A percentile compares a stretch with the other conserved stretches of the same genome.
phyloP scores from a whole-genome alignment of 1,140 invertebrate genomes.

The Hesperophylax magnus region DNA sequence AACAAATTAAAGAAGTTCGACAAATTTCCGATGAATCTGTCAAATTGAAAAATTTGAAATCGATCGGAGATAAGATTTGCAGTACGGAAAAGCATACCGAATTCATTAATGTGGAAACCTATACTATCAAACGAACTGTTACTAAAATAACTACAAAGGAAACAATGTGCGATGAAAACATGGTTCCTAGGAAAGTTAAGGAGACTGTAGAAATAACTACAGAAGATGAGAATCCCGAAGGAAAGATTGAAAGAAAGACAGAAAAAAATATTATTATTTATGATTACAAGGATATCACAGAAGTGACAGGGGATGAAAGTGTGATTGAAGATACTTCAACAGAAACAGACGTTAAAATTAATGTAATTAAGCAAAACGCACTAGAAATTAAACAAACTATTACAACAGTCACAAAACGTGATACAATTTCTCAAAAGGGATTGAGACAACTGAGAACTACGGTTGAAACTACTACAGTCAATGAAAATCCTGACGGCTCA shows the following conservation, averaged over 20 bases:
- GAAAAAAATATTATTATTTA: slow-evolving; percentile 50
- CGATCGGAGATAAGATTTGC: slow-evolving; percentile 43
- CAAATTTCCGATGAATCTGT: slow-evolving; percentile 22
- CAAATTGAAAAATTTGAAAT: slow-evolving; percentile 44
- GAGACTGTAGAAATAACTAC: slow-evolving; percentile 50
- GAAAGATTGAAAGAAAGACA: slow-evolving; percentile 42
- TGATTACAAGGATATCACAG: slow-evolving; percentile 40
- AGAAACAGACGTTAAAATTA: slow-evolving; percentile 68
- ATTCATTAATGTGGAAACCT: slow-evolving; percentile 46
- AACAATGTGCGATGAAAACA: slow-evolving; percentile 49
- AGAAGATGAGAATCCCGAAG: slow-evolving; percentile 55
- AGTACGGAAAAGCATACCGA: slow-evolving; percentile 53
- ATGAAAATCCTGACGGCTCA: slow-evolving; percentile 67
- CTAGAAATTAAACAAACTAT: slow-evolving; percentile 67
- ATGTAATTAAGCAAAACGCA: slow-evolving; percentile 65
- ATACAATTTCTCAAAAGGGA: slow-evolving; percentile 64
- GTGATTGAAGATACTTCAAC: slow-evolving; percentile 65
- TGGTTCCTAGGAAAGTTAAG: slow-evolving; percentile 47
- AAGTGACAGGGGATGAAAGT: slow-evolving; percentile 43
- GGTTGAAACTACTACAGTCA: slow-evolving; percentile 65
- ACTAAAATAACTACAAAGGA: slow-evolving; percentile 49
- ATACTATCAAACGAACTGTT: slow-evolving; percentile 50
- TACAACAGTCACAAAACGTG: slow-evolving; percentile 67
- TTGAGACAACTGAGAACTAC: slow-evolving; percentile 65
- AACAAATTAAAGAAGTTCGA: neutral